Base-by-base conservation (phyloP, 2,113 vertebrate genomes). In the Todiramphus saurophagus region DNA sequence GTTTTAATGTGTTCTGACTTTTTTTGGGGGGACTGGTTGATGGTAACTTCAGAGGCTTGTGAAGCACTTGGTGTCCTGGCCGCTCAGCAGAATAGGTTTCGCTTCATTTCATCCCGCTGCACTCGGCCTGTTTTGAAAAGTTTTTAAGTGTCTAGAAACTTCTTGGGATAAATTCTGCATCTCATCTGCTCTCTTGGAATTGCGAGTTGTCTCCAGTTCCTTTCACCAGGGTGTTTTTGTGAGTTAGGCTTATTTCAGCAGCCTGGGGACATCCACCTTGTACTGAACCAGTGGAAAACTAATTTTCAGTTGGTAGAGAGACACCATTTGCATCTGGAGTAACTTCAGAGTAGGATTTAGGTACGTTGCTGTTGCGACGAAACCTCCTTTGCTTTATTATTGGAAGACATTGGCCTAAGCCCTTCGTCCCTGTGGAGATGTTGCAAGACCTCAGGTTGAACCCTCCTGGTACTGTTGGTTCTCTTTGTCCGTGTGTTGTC, bases 391-490 rank as follows among this genome's bases (percentile, higher is more conserved):
- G 80, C 60, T 0, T 90, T 91, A 69, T 95, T 96, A 77, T 76
- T 96, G 55, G 84, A 92, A 94, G 92, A 9, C 68, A 74, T 95
- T 96, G 96, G 90, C 95, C 90, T 44, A 16, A 87, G 43, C 72
- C 33, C 7, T 74, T 93, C 51, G n/a, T 83, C 92, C 68, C 94
- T 90, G 79, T 96, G 90, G 93, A 95, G 95, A 92, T 68, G 87
- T 93, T 96, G 76, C 93, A 93, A 96, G 94, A 96, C 94, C 96
- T 97, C 56, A 83, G 94, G 94, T 88, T 97, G 96, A 97, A 94
- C 95, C 94, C 79, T 81, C 66, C 11, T 81, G 31, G 0, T 84
- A 82, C 64, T 72, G 91, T 92, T 87, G 85, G 62, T 79, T 95
- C 94, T 87, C 51, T n/a, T 88, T 93, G 94, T 37, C 37, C 79